A percentile compares a stretch with the other conserved stretches of the same genome.
Evolutionary conservation across 2,888 invertebrate genomes (phyloP).

Genomic region (Agriopis leucophaearia): DNA sequence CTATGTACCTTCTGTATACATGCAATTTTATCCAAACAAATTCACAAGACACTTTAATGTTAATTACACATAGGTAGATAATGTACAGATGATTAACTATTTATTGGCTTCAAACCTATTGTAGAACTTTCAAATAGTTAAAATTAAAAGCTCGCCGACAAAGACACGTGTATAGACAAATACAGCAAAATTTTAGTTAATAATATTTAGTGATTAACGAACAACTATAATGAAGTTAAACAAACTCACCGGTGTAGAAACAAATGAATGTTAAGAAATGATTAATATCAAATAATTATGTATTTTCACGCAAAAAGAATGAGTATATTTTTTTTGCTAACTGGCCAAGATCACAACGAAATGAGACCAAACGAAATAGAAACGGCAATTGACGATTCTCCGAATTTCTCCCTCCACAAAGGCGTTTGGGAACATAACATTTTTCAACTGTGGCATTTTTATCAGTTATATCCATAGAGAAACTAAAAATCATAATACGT

Average conservation of each 20-base stretch:
- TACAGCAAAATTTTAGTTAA: not conserved
- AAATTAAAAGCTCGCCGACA: slow-evolving; percentile 9
- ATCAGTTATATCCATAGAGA: no score
- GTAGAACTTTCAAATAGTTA: not conserved
- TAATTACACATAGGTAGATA: no score
- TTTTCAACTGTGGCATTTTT: no score
- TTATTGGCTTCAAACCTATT: not conserved
- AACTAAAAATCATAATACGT: no score
- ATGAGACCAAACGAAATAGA: not conserved
- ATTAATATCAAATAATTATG: not conserved
- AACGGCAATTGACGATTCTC: no score
- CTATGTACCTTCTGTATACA: not conserved
- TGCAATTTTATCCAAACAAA: not conserved
- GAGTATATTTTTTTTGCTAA: not conserved
- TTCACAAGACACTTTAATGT: not conserved
- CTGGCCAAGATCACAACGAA: not conserved
- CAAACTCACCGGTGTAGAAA: slow-evolving; percentile 2
- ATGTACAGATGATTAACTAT: not conserved
- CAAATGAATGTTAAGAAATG: slow-evolving; percentile 1
- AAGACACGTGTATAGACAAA: slow-evolving; percentile 7
- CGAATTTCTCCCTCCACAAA: no score
- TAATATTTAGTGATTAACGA: not conserved
- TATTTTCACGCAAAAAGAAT: not conserved
- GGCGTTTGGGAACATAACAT: no score
- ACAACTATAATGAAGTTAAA: not conserved